A percentile compares a stretch with the other conserved stretches of the same genome.
phyloP scores from a whole-genome alignment of 2,113 vertebrate genomes.

The Ahaetulla prasina region DNA sequence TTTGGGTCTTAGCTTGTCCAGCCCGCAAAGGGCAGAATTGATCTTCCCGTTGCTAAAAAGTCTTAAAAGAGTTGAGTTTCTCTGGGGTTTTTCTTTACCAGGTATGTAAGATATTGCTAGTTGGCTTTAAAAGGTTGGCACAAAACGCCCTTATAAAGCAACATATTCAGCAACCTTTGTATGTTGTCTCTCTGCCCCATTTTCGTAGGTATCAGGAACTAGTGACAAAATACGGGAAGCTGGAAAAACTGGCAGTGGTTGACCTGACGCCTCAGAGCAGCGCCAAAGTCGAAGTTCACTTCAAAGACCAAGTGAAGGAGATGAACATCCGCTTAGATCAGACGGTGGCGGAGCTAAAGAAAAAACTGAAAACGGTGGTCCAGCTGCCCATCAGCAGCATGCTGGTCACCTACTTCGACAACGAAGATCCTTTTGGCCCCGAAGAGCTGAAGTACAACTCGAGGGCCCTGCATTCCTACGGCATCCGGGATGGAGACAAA shows the following conservation, averaged over 20 bases:
- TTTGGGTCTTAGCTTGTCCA: neutral
- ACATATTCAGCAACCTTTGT: neutral
- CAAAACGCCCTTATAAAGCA: neutral
- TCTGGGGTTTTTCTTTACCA: neutral
- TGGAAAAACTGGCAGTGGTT: constrained; percentile 91
- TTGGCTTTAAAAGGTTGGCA: neutral
- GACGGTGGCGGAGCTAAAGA: constrained; percentile 92
- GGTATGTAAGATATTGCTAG: neutral
- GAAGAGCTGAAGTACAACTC: constrained; percentile 90
- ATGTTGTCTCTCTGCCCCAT: neutral
- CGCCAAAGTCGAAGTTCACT: constrained; percentile 86
- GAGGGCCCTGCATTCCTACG: constrained; percentile 87
- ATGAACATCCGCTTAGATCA: constrained; percentile 88
- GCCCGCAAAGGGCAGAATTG: neutral
- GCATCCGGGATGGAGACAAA: constrained; percentile 92
- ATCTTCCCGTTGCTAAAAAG: neutral
- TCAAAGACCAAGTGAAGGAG: constrained; percentile 81
- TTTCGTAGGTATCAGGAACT: constrained; percentile 83
- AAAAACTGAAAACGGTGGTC: constrained; percentile 81
- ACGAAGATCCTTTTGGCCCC: constrained; percentile 82
- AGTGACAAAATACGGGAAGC: constrained; percentile 87
- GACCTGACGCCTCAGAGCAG: constrained; percentile 87
- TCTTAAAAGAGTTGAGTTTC: neutral
- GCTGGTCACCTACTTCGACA: constrained; percentile 88
- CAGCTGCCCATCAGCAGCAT: constrained; percentile 84